Base-by-base conservation (phyloP, 1,140 invertebrate species). In the Aphis gossypii region DNA sequence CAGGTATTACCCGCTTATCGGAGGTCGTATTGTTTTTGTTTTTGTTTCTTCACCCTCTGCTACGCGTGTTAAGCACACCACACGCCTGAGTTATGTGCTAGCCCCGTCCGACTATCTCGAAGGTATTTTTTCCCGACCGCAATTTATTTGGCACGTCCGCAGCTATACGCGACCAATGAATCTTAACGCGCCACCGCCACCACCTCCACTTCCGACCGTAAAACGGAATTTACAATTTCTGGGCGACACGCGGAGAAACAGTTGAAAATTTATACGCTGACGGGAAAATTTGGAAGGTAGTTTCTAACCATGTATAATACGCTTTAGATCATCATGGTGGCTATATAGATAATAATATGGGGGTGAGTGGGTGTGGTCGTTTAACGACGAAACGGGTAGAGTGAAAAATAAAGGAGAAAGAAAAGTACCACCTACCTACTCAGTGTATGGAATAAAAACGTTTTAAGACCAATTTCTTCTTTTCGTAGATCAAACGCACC, bases 401-500 rank as follows among this genome's bases (percentile, higher is more conserved):
- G 41, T 44, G 84, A 86, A 86, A 30, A 86, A 51, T 38, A 88
- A 48, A 76, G 1, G 4, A 18, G 60, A 35, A 60, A 68, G 11
- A 90, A 25, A 41, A 38, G 54, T 60, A 46, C 25, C 54, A n/a
- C 38, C 89, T 21, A 68, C 54, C 30, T 89, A 25, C 21, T 60
- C 20, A 2, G 48, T 41, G 25, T 21, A 3, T 9, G 48, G 51
- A 54, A 83, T 25, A 51, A 35, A 86, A 93, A 30, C 48, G 46
- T 38, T 93, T 84, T 44, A 86, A 93, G 92, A 93, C 92, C 35
- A n/a, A 92, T 92, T 83, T 76, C 60, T 83, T 76, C 60, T 76
- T 92, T 56, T 23, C 21, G 14, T 56, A 56, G 88, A 89, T 89
- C 35, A 89, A 89, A 89, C 88, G 51, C 88, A 56, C 48, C 51